Conservation (phyloP, 2,113 vertebrate genomes). For the Meleagris gallopavo region DNA sequence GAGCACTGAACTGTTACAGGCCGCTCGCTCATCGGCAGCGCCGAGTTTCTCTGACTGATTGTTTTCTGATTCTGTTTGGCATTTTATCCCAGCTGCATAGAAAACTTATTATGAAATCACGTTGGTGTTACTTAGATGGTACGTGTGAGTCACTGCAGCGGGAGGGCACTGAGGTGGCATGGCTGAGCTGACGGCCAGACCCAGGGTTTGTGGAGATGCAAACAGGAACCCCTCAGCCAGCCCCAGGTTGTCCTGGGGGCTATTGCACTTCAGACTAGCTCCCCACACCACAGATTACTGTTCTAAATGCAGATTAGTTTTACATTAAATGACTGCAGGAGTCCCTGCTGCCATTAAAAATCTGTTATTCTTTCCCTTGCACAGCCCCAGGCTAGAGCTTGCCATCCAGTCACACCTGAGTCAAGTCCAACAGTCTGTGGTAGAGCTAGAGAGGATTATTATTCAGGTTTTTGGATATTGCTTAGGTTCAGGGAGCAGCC, state of each 20-base stretch:
- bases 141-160: neutral
- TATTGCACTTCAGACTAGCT: neutral
- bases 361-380: neutral
- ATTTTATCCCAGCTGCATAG: constrained; percentile 58
- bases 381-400: neutral
- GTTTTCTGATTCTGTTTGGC: constrained; percentile 72
- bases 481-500: neutral
- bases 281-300: neutral
- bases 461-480: neutral
- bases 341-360: neutral
- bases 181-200: neutral
- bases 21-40: neutral
- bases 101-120: constrained; percentile 67
- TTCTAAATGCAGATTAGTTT: neutral
- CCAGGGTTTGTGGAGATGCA: neutral
- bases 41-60: constrained; percentile 50
- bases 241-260: neutral
- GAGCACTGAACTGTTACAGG: constrained; percentile 22
- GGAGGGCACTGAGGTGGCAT: constrained; percentile 40
- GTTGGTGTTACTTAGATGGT: constrained; percentile 52
- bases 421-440: neutral
- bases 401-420: neutral
- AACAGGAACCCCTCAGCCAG: neutral
- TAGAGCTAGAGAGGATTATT: neutral
- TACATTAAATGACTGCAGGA: neutral